Evolutionary conservation across 2,797 vertebrate genomes (phyloP).

Genomic region (Gallinago solitaria): DNA sequence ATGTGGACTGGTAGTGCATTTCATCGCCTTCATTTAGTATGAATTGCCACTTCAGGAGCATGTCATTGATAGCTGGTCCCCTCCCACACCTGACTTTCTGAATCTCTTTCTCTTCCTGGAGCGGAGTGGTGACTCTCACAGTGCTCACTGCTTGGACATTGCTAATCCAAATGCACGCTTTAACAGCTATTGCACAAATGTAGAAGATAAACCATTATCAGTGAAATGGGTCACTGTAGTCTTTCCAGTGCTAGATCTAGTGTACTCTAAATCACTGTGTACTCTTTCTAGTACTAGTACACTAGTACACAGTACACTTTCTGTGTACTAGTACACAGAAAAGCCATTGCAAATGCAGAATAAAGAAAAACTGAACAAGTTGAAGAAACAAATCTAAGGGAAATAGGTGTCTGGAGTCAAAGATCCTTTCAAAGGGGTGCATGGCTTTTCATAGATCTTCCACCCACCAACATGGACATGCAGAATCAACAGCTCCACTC

Average conservation of each 20-base stretch:
- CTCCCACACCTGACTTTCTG: background rate
- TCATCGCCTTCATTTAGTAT: background rate
- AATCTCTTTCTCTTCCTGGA: background rate
- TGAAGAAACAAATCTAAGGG: background rate
- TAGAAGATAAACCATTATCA: background rate
- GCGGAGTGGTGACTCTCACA: accelerated
- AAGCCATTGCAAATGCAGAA: background rate
- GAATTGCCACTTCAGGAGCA: background rate
- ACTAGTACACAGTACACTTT: too few relatives aligned
- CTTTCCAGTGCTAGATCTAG: background rate
- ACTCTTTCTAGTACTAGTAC: background rate
- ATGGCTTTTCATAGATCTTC: background rate
- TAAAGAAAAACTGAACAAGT: background rate
- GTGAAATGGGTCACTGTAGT: background rate
- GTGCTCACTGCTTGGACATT: background rate
- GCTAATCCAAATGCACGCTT: background rate
- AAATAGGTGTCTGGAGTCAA: background rate
- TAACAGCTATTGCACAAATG: background rate
- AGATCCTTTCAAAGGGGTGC: background rate
- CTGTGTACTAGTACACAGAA: too few relatives aligned
- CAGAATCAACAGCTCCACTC: background rate
- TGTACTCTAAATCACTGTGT: background rate
- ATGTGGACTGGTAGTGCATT: background rate
- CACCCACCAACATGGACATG: background rate
- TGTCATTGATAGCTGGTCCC: too few relatives aligned